These are phyloP conservation scores for Gonioctena quinquepunctata DNA, from an alignment of 1,140 invertebrate species.

Conservation along the genomic window DNA sequence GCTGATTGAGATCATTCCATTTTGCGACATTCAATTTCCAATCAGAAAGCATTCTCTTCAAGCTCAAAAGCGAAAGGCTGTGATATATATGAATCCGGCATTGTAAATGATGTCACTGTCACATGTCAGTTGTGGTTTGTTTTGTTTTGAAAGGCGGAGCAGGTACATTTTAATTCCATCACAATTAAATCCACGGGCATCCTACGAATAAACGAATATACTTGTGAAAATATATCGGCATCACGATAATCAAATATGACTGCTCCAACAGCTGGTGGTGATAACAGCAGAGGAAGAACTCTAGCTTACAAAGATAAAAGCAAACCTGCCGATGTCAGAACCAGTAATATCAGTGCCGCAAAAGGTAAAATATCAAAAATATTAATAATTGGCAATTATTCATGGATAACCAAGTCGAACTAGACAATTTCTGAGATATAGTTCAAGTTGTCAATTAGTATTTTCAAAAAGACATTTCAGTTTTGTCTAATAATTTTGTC, in stretches of 20 bases:
- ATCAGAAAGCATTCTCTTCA: too few species aligned
- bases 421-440: background rate
- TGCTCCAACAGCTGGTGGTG: conserved; percentile 48
- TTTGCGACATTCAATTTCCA: too few species aligned
- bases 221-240: conserved; percentile 16
- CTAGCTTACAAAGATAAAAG: conserved; percentile 84
- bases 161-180: too few species aligned
- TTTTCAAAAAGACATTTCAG: background rate
- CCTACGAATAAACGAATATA: background rate
- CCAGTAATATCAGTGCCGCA: conserved; percentile 95
- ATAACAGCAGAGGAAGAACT: conserved; percentile 49
- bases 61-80: too few species aligned
- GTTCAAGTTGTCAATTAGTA: background rate
- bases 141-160: background rate
- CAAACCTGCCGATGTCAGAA: conserved; percentile 91
- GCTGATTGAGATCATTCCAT: too few species aligned
- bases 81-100: too few species aligned
- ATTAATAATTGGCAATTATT: background rate
- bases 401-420: background rate
- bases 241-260: conserved; percentile 48
- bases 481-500: conserved; percentile 14
- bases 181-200: conserved; percentile 3
- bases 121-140: background rate
- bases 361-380: conserved; percentile 77
- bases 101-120: too few species aligned